A percentile compares a stretch with the other conserved stretches of the same genome.
phyloP scores from a whole-genome alignment of 2,113 vertebrate genomes.

The Pollachius pollachius region DNA sequence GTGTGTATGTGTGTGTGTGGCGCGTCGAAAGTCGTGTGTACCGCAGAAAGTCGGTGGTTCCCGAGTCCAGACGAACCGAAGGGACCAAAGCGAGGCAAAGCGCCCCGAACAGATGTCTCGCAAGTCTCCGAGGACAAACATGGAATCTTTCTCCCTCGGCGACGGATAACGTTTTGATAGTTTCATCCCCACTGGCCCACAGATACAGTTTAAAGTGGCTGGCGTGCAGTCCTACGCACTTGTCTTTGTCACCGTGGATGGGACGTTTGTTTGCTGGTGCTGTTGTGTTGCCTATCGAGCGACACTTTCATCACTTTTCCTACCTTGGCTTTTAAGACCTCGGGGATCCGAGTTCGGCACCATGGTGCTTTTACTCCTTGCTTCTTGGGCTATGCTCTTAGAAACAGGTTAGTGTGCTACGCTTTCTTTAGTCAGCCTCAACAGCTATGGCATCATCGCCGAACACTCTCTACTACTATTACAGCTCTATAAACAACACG shows the following conservation, averaged over 20 bases:
- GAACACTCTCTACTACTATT: too few species aligned
- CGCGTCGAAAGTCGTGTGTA: neutral
- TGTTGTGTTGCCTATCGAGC: conserved; percentile 17
- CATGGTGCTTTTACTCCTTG: conserved; percentile 50
- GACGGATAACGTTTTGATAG: conserved; percentile 14
- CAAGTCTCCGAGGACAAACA: conserved; percentile 11
- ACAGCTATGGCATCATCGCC: neutral
- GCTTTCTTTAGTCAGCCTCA: too few species aligned
- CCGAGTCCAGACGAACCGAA: too few species aligned
- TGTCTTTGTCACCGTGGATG: conserved; percentile 31
- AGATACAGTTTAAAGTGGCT: conserved; percentile 43
- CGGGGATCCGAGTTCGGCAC: conserved; percentile 10
- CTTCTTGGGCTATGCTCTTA: conserved; percentile 47
- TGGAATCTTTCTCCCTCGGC: conserved; percentile 36
- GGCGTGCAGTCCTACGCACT: conserved; percentile 49
- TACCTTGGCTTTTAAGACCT: neutral
- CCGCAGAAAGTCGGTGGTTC: too few species aligned
- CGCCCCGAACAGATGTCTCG: too few species aligned
- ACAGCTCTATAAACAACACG: too few species aligned
- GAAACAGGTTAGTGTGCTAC: conserved; percentile 59
- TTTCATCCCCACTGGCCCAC: conserved; percentile 58
- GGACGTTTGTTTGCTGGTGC: conserved; percentile 20
- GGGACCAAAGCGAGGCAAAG: too few species aligned
- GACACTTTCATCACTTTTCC: neutral
- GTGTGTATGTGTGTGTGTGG: neutral